phyloP scores from a whole-genome alignment of 2,113 vertebrate genomes.

The Nibea albiflora region DNA sequence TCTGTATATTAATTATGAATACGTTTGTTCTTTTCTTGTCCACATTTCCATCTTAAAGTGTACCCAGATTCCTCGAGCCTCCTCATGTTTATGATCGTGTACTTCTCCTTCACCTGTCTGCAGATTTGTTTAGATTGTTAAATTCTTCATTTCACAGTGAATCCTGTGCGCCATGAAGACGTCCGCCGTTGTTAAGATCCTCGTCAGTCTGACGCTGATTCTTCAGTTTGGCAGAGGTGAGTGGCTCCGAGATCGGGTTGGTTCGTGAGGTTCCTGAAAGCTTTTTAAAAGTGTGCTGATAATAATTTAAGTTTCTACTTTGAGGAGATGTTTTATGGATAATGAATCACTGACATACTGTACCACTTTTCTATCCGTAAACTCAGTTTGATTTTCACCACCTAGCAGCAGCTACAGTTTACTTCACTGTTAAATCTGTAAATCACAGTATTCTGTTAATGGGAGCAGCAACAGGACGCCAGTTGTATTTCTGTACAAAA shows the following conservation, averaged over 20 bases:
- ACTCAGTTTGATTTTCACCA: too few species aligned
- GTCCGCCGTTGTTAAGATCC: not conserved
- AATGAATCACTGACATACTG: not conserved
- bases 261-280: not conserved
- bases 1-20: not conserved
- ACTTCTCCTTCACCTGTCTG: too few species aligned
- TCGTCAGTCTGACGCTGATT: constrained; percentile 47
- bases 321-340: too few species aligned
- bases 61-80: not conserved
- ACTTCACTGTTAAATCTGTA: too few species aligned
- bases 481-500: too few species aligned
- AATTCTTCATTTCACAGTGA: not conserved
- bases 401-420: too few species aligned
- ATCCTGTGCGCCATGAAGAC: not conserved
- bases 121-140: not conserved
- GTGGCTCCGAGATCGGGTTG: not conserved
- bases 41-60: not conserved
- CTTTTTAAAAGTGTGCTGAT: not conserved
- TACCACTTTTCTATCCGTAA: too few species aligned
- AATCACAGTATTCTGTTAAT: too few species aligned
- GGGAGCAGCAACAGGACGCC: too few species aligned
- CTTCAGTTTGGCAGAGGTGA: constrained; percentile 36
- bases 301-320: not conserved
- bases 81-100: not conserved
- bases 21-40: not conserved